Evolutionary conservation across 2,113 vertebrate genomes (phyloP).

Genomic region (Irena cyanogastra): DNA sequence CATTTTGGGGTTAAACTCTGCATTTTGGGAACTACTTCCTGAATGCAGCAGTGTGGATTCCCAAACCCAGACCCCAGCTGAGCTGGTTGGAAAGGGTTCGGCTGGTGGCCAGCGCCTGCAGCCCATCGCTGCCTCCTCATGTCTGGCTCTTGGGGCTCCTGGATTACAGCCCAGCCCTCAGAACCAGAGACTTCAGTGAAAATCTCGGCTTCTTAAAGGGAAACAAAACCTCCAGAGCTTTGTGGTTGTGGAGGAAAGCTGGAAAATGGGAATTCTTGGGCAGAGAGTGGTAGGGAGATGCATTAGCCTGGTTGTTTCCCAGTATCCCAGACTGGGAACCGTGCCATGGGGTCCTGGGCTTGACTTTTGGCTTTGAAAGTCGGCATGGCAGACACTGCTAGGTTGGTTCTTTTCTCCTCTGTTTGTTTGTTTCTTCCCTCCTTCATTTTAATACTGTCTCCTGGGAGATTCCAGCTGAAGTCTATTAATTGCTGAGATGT

Average conservation of each 20-base stretch:
- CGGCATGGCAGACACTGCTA: neutral
- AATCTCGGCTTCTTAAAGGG: neutral
- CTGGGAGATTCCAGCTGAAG: slow-evolving; percentile 29
- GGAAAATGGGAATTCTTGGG: neutral
- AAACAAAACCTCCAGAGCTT: neutral
- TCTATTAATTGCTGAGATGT: slow-evolving; percentile 18
- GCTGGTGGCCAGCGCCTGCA: neutral
- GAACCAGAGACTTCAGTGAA: neutral
- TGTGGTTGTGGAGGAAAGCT: neutral
- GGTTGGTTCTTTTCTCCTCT: neutral
- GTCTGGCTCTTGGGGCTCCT: neutral
- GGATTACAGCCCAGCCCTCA: neutral
- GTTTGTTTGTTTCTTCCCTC: slow-evolving; percentile 12
- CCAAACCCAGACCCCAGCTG: neutral
- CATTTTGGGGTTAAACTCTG: neutral
- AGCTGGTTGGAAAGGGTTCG: neutral
- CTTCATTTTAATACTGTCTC: slow-evolving; percentile 12
- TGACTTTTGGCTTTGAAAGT: neutral
- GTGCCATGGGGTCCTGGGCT: neutral
- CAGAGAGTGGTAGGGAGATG: neutral
- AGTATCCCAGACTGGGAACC: neutral
- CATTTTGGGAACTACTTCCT: neutral
- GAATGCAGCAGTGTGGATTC: neutral
- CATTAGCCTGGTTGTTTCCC: neutral
- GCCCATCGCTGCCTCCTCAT: neutral